Evolutionary conservation across 30 jellyfish, hydroid and myxozoan genomes (phyloP).

Genomic region (Nemopilema nomurai): DNA sequence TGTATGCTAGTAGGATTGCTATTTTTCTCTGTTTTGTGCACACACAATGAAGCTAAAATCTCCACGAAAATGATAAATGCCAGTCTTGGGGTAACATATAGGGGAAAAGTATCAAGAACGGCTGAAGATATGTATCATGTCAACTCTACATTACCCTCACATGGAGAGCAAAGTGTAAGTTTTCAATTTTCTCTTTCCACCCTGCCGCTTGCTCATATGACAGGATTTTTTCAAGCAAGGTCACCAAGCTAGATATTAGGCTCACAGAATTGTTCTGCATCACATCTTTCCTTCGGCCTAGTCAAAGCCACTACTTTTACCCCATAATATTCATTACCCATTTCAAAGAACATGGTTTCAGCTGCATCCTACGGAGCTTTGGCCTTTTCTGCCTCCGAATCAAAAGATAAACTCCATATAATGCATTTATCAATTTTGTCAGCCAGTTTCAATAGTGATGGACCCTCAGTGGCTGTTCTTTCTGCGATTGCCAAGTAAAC

Average conservation of each 20-base stretch:
- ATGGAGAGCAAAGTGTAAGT: conserved; percentile 30
- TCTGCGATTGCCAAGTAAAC: too few relatives aligned
- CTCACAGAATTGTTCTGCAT: too few relatives aligned
- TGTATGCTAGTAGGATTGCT: background rate
- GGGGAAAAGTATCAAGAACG: conserved; percentile 47
- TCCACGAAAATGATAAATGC: conserved; percentile 47
- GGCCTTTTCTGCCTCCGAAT: background rate
- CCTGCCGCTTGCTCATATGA: too few relatives aligned
- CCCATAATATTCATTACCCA: background rate
- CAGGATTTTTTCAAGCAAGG: too few relatives aligned
- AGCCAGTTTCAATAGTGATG: background rate
- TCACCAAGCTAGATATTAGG: too few relatives aligned
- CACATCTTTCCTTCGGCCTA: too few relatives aligned
- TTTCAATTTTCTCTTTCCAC: background rate
- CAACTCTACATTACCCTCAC: conserved; percentile 9
- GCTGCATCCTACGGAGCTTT: background rate
- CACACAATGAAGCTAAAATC: background rate
- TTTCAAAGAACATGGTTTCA: background rate
- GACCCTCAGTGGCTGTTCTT: too few relatives aligned
- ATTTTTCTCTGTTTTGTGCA: background rate
- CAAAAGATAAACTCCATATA: background rate
- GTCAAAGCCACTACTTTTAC: too few relatives aligned
- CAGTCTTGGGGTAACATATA: conserved; percentile 32
- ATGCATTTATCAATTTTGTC: background rate
- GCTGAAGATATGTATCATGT: conserved; percentile 53